Conservation (phyloP, 2,888 invertebrate genomes). For the Tipula unca region DNA sequence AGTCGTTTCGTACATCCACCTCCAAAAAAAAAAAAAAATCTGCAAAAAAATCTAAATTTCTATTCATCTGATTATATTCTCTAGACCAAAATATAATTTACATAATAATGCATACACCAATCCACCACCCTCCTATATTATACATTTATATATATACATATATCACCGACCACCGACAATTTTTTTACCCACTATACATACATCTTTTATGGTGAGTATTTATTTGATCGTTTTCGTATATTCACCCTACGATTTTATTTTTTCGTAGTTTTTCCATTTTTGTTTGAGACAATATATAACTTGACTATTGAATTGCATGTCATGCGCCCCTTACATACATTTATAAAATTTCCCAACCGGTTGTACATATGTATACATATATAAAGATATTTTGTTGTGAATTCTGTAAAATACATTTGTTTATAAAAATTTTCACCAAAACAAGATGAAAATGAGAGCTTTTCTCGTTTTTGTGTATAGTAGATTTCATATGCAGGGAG, state of each 20-base stretch:
- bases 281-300: neutral
- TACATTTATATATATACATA: neutral
- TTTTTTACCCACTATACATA: neutral
- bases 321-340: neutral
- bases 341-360: neutral
- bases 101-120: neutral
- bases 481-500: neutral
- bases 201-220: slow-evolving; percentile 14
- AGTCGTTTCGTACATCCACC: neutral
- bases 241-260: neutral
- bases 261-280: neutral
- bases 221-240: slow-evolving; percentile 8
- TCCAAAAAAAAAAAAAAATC: neutral
- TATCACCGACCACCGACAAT: neutral
- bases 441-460: neutral
- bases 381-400: neutral
- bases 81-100: slow-evolving; percentile 14
- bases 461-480: neutral
- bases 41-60: neutral
- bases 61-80: neutral
- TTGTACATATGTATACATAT: neutral
- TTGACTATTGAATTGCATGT: slow-evolving; percentile 8
- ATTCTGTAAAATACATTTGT: neutral
- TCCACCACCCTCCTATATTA: too few relatives aligned
- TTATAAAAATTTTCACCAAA: neutral